A percentile compares a stretch with the other conserved stretches of the same genome.
Conservation (phyloP, 1,140 invertebrate species). For the Paraescarpia echinospica region DNA sequence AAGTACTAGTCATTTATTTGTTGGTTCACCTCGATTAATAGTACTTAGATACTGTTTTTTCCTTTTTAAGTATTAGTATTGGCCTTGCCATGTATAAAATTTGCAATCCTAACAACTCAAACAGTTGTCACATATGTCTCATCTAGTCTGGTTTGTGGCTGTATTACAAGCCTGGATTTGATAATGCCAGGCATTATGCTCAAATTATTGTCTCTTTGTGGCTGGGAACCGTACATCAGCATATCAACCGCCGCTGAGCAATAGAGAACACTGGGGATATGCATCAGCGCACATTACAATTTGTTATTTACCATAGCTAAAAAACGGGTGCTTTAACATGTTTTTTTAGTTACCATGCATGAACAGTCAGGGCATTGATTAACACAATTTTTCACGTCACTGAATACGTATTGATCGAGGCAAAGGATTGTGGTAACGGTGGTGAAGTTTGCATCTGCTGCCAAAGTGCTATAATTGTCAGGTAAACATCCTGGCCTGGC, state of each 20-base stretch:
- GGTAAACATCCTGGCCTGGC: not conserved
- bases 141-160: not conserved
- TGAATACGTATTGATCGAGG: not conserved
- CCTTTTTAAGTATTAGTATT: not conserved
- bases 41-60: too few species aligned
- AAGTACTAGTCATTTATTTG: not conserved
- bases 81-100: not conserved
- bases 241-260: not conserved
- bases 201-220: not conserved
- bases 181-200: not conserved
- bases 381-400: not conserved
- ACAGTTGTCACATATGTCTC: not conserved
- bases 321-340: not conserved
- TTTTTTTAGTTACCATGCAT: not conserved
- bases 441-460: not conserved
- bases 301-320: not conserved
- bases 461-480: not conserved
- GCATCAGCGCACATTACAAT: not conserved
- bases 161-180: not conserved
- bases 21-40: not conserved
- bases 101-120: not conserved
- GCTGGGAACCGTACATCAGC: too few species aligned
- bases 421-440: not conserved
- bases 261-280: not conserved
- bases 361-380: not conserved